Conservation (phyloP, 2,113 vertebrate species). For the Ramphastos sulfuratus region DNA sequence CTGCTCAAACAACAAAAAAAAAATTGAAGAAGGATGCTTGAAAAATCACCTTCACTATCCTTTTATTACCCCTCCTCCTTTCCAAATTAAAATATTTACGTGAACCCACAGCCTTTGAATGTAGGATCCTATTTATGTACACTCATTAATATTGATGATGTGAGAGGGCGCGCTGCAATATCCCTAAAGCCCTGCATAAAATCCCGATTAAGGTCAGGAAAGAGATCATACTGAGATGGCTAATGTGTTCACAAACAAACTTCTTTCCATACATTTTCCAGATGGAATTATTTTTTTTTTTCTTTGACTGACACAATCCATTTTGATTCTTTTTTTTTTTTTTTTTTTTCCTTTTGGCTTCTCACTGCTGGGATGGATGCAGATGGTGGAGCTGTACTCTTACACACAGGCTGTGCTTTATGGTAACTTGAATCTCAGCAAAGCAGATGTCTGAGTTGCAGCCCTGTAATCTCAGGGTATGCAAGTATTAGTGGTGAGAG, state of each 20-base stretch:
- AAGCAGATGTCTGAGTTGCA: neutral
- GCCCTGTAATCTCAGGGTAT: neutral
- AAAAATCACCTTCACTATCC: conserved; percentile 33
- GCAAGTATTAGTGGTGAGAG: conserved; percentile 6
- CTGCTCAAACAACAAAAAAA: neutral
- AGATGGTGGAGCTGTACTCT: neutral
- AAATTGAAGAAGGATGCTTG: neutral
- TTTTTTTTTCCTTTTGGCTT: neutral
- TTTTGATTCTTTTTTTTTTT: neutral
- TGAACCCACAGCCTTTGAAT: conserved; percentile 41
- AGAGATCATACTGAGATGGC: conserved; percentile 26
- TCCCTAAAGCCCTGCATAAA: conserved; percentile 59
- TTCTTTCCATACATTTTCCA: conserved; percentile 31
- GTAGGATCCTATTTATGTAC: conserved; percentile 53
- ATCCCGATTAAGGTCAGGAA: conserved; percentile 43
- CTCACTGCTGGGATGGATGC: neutral
- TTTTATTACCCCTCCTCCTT: conserved; percentile 5
- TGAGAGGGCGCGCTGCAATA: conserved; percentile 43
- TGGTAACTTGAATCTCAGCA: neutral
- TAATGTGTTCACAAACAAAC: conserved; percentile 45
- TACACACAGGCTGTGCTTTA: neutral
- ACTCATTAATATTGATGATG: conserved; percentile 60
- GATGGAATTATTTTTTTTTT: neutral
- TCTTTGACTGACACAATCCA: neutral
- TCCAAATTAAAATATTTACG: conserved; percentile 44